Evolutionary conservation across 2,888 invertebrate species (phyloP), one percentile per base, ranked within the genome.

Genomic region (Rhamnusium bicolor): DNA sequence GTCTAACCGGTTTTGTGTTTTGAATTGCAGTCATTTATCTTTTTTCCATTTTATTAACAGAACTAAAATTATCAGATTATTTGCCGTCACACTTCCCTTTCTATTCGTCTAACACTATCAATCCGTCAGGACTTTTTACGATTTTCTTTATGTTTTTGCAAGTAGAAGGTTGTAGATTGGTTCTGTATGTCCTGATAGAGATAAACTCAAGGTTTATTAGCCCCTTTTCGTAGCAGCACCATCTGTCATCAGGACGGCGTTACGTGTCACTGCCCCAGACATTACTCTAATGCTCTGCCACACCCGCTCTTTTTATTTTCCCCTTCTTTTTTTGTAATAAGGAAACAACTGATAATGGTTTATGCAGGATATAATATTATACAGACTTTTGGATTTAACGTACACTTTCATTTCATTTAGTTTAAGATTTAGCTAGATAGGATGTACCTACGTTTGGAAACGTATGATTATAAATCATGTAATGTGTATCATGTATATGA

Each of bases 121-220:
- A 21, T 21, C 24, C 47, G n/a, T 21, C 49, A 16, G 40, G 27
- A 12, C 32, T 40, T 62, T 62, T 62, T 62, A 47, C 24, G 47
- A 47, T 47, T 27, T 49, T 62, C 27, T 62, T 47, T 62, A 47
- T 46, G 62, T 62, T 62, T 62, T 62, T 47, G 47, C 49, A 47
- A 49, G 14, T 49, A 46, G 40, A 49, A 47, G 32, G 14, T 47
- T 24, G 21, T 49, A 62, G 62, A 62, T 62, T 62, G 62, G 62
- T 62, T 62, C 62, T 14, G 14, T 62, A 46, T 47, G 62, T 47
- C 46, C 27, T 62, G 62, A 62, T 62, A 49, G 62, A 62, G 62
- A 62, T 62, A 62, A 62, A 62, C 62, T 62, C 62, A 62, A 21
- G 62, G 47, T 62, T 62, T 62, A 62, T 62, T 62, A 62, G 62